Conservation (phyloP, 2,113 vertebrate genomes). For the Dendrocopos noguchii region DNA sequence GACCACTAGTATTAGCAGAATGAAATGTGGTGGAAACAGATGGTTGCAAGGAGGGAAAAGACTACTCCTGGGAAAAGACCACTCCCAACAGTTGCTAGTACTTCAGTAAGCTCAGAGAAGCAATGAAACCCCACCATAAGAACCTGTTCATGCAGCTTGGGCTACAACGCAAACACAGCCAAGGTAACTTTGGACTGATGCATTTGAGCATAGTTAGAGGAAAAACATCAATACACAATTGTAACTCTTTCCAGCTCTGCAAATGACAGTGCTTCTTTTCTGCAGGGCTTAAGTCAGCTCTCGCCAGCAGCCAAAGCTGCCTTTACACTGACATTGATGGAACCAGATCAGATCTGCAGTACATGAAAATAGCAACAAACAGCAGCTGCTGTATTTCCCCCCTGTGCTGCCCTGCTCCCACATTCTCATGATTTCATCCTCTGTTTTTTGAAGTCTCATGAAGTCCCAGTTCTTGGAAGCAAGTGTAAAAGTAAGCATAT, state of each 20-base stretch:
- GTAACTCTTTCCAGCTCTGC: not conserved
- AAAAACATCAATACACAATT: not conserved
- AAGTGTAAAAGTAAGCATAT: not conserved
- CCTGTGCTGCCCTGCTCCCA: not conserved
- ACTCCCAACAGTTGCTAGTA: not conserved
- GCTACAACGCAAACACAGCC: not conserved
- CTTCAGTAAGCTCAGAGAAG: not conserved
- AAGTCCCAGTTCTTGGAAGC: not conserved
- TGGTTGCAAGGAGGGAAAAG: not conserved
- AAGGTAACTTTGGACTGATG: not conserved
- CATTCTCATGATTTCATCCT: not conserved
- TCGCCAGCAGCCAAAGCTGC: not conserved
- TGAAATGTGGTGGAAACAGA: fast-evolving
- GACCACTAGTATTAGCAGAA: not conserved
- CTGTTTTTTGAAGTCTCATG: not conserved
- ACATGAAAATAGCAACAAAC: not conserved
- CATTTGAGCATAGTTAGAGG: not conserved
- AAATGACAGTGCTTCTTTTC: not conserved
- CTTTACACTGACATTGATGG: not conserved
- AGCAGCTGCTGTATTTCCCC: not conserved
- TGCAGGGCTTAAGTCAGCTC: not conserved
- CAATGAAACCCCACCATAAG: not conserved
- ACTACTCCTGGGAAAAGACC: not conserved
- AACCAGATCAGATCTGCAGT: not conserved
- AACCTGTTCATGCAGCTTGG: not conserved